Base-by-base conservation (phyloP, 2,113 vertebrate genomes). In the Nothocercus nigrocapillus region DNA sequence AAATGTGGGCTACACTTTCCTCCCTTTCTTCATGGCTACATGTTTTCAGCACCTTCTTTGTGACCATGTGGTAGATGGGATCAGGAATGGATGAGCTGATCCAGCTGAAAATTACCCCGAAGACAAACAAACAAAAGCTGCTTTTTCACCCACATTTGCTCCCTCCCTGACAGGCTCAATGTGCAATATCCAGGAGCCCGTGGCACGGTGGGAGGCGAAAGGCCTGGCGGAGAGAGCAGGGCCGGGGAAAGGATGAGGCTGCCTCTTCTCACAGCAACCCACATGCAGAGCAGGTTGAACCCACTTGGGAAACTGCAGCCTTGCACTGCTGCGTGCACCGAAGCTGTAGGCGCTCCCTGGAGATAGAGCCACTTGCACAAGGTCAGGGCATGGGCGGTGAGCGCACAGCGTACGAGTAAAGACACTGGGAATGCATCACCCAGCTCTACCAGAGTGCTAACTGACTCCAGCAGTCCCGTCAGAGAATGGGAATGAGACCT, bases 61-160 rank as follows among this genome's bases (percentile, higher is more conserved):
- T 91, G 93, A 93, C n/a, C 47, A 32, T 61, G 58, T 28, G 73
- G 83, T 83, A 72, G 88, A n/a, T 25, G 2, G 72, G 59, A 94
- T 93, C 91, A 93, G 56, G 75, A 94, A 91, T 69, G 34, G 77
- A 73, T 91, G 89, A 94, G 93, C 91, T 93, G 93, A 91, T 88
- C 47, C 85, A 94, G 85, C 63, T 94, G 93, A 88, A 94, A 95
- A 94, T 73, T 61, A 91, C 89, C 74, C 4, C 32, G 88, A 81
- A 95, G 79, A 67, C 92, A 88, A 76, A 54, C 47, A 83, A 96
- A 96, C 90, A 96, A 94, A 96, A 91, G 82, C 9, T 76, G 82
- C 85, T 61, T 96, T 95, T 94, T 82, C 0, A 93, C 78, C 27
- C 53, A 91, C 85, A 91, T 95, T 88, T 93, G 25, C 34, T 93